Base-by-base conservation (phyloP, 2,113 vertebrate species). In the Dendrocopos noguchii region DNA sequence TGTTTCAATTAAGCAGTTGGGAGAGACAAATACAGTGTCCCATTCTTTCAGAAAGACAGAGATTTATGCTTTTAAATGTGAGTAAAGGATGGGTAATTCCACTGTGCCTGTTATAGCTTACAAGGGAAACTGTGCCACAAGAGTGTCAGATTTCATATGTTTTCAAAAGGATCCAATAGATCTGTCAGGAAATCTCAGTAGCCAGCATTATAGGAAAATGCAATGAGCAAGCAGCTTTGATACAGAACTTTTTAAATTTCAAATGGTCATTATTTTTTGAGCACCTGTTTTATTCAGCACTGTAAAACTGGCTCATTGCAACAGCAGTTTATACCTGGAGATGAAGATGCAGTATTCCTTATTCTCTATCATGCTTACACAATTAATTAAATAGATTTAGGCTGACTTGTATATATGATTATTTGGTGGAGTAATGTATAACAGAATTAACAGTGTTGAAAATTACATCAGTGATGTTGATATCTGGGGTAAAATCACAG, bases 301-400 rank as follows among this genome's bases (percentile, higher is more conserved):
- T 97, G 86, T 97, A 96, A 96, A 95, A 95, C 84, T 76, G 90
- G 84, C 82, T 94, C 72, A 52, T 92, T 91, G 76, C 85, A 95
- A 75, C 88, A 88, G 76, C 80, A 73, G 76, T 91, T 87, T 95
- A 83, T 86, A 67, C 92, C 22, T 86, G 65, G 60, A 80, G 27
- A 77, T 86, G 95, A 96, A 97, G 96, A 97, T 97, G 95, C 97
- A 97, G 97, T 97, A 96, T 96, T 97, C 95, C 88, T 97, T 95
- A 94, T 86, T 95, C 86, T 96, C 61, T 95, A 47, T 95, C 92
- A 74, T 93, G 53, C 90, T 95, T 96, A 89, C 88, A 96, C 90
- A 95, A 94, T 92, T 95, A 91, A 77, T 80, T 84, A 88, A 96
- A 85, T 95, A 94, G 95, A 74, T 96, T 92, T 87, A 88, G 85